These are phyloP conservation scores for Bhutanitis thaidina DNA, from an alignment of 2,888 invertebrate genomes.

Conservation along the genomic window DNA sequence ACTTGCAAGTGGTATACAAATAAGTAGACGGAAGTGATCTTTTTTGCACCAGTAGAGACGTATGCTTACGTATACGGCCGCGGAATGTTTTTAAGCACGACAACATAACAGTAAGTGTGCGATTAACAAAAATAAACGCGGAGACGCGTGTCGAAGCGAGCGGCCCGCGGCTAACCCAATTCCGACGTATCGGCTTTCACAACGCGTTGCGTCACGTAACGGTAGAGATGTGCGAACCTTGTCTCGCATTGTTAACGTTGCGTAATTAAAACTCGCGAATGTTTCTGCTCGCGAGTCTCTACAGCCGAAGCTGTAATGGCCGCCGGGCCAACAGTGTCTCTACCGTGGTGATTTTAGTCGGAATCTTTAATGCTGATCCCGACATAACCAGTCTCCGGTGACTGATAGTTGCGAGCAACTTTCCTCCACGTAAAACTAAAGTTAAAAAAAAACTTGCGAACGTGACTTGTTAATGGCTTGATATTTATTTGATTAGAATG, in stretches of 20 bases:
- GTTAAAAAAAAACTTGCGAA: too few relatives aligned
- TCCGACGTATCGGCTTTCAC: constrained; percentile 70
- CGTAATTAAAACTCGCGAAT: constrained; percentile 11
- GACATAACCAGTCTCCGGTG: too few relatives aligned
- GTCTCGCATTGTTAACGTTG: constrained; percentile 16
- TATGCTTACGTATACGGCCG: background rate
- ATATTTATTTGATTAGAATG: background rate
- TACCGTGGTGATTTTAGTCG: too few relatives aligned
- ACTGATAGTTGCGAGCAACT: too few relatives aligned
- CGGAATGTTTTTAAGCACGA: constrained; percentile 15
- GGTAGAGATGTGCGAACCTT: constrained; percentile 30
- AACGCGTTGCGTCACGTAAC: constrained; percentile 55
- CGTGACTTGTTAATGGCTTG: background rate
- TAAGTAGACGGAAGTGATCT: constrained; percentile 6
- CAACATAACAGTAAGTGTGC: constrained; percentile 28
- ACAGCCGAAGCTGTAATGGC: too few relatives aligned
- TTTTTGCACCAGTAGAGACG: background rate
- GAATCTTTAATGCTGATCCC: too few relatives aligned
- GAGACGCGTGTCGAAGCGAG: constrained; percentile 26
- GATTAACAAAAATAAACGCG: constrained; percentile 29
- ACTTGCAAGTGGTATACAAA: too few relatives aligned
- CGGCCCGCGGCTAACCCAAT: constrained; percentile 57
- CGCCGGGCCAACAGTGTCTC: too few relatives aligned
- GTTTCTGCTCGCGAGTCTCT: too few relatives aligned
- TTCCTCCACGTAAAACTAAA: too few relatives aligned